Conservation (phyloP, 92 coral and sea anemone species). For the Zoanthus sociatus region DNA sequence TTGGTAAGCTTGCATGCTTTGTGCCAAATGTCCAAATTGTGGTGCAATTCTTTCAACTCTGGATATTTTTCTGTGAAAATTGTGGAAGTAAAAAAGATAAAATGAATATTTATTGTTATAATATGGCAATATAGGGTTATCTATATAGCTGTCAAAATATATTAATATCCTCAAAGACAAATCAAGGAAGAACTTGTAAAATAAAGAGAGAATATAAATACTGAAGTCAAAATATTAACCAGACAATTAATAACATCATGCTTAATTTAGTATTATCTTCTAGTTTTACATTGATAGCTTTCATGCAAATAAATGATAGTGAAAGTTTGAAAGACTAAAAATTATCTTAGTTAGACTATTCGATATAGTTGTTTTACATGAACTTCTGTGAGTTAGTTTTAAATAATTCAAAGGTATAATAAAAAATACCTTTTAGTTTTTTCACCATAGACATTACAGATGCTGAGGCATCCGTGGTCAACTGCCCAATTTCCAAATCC, state of each 20-base stretch:
- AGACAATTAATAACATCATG: background rate
- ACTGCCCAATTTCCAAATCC: too few relatives aligned
- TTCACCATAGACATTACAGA: conserved; percentile 26
- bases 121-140: conserved; percentile 4
- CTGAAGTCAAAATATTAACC: conserved; percentile 8
- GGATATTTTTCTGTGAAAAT: conserved; percentile 24
- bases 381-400: background rate
- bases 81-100: conserved; percentile 9
- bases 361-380: background rate
- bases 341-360: background rate
- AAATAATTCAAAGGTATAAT: background rate
- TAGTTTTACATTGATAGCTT: background rate
- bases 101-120: conserved; percentile 5
- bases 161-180: conserved; percentile 16
- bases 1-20: conserved; percentile 36
- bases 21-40: conserved; percentile 28
- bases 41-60: background rate
- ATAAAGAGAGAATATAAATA: conserved; percentile 2
- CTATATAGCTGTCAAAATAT: background rate
- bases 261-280: conserved; percentile 2
- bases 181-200: background rate
- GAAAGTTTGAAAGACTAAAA: conserved; percentile 18
- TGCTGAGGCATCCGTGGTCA: conserved; percentile 39
- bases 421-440: conserved; percentile 30
- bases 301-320: conserved; percentile 12